Evolutionary conservation across 2,113 vertebrate species (phyloP).

Genomic region (Sakesphorus luctuosus): DNA sequence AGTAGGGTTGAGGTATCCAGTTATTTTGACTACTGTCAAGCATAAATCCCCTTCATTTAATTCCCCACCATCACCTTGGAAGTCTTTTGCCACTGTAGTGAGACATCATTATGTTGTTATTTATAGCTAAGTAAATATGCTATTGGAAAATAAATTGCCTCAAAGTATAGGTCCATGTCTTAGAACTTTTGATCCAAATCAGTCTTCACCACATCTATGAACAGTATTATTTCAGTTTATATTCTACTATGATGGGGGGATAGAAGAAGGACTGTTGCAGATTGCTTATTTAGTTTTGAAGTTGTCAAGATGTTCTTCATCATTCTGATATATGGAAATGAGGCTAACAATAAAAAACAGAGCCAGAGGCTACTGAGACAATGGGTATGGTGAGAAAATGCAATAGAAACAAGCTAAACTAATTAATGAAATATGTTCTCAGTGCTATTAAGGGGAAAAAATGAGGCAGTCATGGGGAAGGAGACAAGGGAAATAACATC

Average conservation of each 20-base stretch:
- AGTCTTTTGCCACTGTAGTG: neutral
- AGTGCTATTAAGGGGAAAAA: neutral
- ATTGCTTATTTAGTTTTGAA: neutral
- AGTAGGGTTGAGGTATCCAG: neutral
- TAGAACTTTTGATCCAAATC: neutral
- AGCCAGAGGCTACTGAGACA: neutral
- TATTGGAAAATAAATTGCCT: neutral
- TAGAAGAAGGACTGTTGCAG: neutral
- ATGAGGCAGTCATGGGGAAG: fast-evolving
- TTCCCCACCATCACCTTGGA: neutral
- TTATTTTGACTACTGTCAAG: neutral
- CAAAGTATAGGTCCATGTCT: neutral
- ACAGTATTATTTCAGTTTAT: neutral
- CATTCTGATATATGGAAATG: neutral
- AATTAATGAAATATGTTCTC: neutral
- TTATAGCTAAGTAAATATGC: neutral
- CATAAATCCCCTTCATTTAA: neutral
- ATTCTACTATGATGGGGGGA: neutral
- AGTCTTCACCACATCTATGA: neutral
- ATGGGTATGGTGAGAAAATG: neutral
- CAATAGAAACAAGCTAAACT: neutral
- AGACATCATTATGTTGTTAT: neutral
- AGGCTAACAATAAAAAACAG: neutral
- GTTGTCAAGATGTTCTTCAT: neutral
- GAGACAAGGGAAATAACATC: neutral